These are phyloP conservation scores for Acromyrmex charruanus DNA, from an alignment of 1,140 invertebrate species.

Conservation along the genomic window DNA sequence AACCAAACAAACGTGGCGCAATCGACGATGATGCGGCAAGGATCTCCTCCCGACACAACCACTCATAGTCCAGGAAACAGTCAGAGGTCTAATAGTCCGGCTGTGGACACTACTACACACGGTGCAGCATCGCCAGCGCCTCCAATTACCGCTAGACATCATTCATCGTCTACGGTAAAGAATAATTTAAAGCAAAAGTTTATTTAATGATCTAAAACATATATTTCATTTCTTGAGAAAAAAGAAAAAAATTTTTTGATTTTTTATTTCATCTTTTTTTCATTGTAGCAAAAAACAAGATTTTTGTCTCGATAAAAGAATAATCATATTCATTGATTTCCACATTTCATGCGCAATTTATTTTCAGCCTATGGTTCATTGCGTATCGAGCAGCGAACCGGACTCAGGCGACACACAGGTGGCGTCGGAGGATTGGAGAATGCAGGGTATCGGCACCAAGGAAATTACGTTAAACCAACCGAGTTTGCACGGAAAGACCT, in stretches of 20 bases:
- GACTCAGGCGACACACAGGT: conserved; percentile 88
- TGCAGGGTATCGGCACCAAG: conserved; percentile 82
- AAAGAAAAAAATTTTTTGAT: not conserved
- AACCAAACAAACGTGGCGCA: conserved; percentile 88
- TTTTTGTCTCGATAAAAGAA: not conserved
- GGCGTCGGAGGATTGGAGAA: conserved; percentile 84
- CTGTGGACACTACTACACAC: conserved; percentile 86
- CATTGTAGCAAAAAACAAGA: conserved; percentile 17
- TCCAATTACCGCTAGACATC: conserved; percentile 85
- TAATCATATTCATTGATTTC: conserved; percentile 11
- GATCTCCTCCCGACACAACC: conserved; percentile 92
- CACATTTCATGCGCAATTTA: not conserved
- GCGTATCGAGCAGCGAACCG: conserved; percentile 93
- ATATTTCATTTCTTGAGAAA: not conserved
- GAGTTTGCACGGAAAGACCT: conserved; percentile 85
- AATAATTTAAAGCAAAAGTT: conserved; percentile 27
- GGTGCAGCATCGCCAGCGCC: conserved; percentile 87
- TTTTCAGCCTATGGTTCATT: conserved; percentile 93
- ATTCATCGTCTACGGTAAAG: conserved; percentile 87
- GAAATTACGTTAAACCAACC: conserved; percentile 80
- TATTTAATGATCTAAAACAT: not conserved
- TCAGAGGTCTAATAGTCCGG: conserved; percentile 86
- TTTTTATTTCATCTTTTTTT: not conserved
- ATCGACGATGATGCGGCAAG: conserved; percentile 87
- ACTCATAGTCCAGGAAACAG: conserved; percentile 91